Conservation (phyloP, 2,113 vertebrate genomes). For the Mesitornis unicolor region DNA sequence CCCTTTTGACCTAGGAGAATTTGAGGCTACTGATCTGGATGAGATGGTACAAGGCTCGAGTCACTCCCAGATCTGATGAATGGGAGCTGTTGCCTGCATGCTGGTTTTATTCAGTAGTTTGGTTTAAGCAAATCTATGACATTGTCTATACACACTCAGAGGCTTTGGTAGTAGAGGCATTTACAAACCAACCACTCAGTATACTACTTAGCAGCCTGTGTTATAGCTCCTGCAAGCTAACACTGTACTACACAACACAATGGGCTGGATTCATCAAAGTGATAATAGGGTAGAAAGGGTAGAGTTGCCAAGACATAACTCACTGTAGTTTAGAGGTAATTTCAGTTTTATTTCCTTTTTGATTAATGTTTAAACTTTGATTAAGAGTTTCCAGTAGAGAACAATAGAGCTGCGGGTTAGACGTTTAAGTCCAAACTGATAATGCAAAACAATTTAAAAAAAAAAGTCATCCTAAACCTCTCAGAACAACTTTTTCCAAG, state of each 20-base stretch:
- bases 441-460: background rate
- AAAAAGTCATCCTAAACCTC: background rate
- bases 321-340: background rate
- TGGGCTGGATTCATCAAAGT: conserved; percentile 30
- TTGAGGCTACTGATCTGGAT: background rate
- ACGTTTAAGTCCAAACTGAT: background rate
- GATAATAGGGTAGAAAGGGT: background rate
- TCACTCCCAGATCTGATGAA: background rate
- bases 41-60: background rate
- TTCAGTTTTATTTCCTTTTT: conserved; percentile 44
- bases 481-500: conserved; percentile 7
- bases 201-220: background rate
- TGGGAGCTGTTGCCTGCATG: background rate
- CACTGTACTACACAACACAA: background rate
- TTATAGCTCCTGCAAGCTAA: background rate
- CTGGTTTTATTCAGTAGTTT: background rate
- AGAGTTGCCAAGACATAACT: background rate
- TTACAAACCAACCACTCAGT: background rate
- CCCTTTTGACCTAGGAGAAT: background rate
- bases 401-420: conserved; percentile 6
- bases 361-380: conserved; percentile 48
- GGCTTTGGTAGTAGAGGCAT: background rate
- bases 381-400: conserved; percentile 41
- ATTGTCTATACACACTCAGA: background rate
- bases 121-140: background rate